Percentiles rank a stretch among this genome's conserved stretches.
Conservation (phyloP, 2,113 vertebrate genomes). For the Talpa occidentalis region DNA sequence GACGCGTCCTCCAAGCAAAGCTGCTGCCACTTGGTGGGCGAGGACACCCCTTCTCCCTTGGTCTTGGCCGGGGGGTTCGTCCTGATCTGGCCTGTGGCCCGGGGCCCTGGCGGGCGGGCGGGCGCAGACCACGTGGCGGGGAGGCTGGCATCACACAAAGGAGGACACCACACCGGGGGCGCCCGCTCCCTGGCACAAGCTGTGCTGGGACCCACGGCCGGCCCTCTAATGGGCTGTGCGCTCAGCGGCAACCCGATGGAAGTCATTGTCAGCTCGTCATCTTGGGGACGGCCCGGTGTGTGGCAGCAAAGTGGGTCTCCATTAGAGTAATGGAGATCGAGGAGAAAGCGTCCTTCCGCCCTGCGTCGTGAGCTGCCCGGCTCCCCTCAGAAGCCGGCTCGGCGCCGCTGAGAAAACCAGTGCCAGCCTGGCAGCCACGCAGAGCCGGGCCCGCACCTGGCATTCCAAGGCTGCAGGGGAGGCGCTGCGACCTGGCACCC, state of each 20-base stretch:
- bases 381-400: not conserved
- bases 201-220: not conserved
- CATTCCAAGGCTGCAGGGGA: no score
- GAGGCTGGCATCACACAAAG: not conserved
- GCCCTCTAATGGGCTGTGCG: not conserved
- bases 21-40: no score
- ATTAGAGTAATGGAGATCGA: constrained; percentile 62
- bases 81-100: not conserved
- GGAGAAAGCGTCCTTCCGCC: not conserved
- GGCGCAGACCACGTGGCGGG: not conserved
- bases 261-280: constrained; percentile 60
- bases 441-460: no score
- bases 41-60: not conserved
- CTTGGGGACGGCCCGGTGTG: constrained; percentile 50
- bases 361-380: fast-evolving
- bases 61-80: not conserved
- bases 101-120: not conserved
- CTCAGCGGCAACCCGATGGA: not conserved
- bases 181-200: not conserved
- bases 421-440: not conserved
- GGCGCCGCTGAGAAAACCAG: fast-evolving
- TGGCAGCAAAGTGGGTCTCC: constrained; percentile 58
- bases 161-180: no score
- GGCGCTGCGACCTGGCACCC: no score
- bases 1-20: no score